These are phyloP conservation scores for Drosophila nasuta DNA, from an alignment of 1,140 invertebrate species.

Conservation along the genomic window DNA sequence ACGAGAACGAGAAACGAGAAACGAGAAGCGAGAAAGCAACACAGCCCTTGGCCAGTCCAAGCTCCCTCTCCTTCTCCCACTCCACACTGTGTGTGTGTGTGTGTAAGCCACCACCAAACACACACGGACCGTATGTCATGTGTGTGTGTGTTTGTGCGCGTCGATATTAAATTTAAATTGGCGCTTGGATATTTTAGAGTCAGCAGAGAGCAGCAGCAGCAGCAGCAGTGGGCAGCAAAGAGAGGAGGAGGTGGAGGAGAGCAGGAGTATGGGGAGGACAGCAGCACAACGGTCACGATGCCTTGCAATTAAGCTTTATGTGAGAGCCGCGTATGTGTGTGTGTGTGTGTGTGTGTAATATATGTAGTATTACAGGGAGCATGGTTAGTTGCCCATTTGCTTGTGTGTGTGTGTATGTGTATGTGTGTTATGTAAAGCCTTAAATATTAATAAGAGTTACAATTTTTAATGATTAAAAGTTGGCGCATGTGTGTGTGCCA, in stretches of 20 bases:
- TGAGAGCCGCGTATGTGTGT: conserved; percentile 4
- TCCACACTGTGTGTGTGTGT: conserved; percentile 24
- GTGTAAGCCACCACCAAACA: conserved; percentile 15
- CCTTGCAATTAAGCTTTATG: conserved; percentile 73
- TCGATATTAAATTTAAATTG: conserved; percentile 84
- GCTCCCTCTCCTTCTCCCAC: conserved; percentile 1
- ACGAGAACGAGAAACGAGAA: conserved; percentile 18
- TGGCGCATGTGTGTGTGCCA: conserved; percentile 67
- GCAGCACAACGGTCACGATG: conserved; percentile 62
- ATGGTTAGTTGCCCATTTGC: conserved; percentile 52
- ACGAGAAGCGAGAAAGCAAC: conserved; percentile 34
- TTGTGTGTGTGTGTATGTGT: conserved; percentile 25
- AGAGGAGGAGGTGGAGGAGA: neutral
- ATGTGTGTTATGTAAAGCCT: conserved; percentile 65
- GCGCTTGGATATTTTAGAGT: conserved; percentile 77
- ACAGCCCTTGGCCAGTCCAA: conserved; percentile 22
- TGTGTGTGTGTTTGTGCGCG: conserved; percentile 49
- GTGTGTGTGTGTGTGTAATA: conserved; percentile 14
- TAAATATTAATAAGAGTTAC: conserved; percentile 83
- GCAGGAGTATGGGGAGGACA: neutral
- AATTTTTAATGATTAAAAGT: conserved; percentile 83
- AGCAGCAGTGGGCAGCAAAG: conserved; percentile 18
- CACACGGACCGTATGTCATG: neutral
- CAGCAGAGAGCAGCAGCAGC: conserved; percentile 63
- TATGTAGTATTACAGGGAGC: conserved; percentile 29